Percentiles rank a stretch among this genome's conserved stretches.
Evolutionary conservation across 2,113 vertebrate species (phyloP).

Genomic region (Gadus macrocephalus): DNA sequence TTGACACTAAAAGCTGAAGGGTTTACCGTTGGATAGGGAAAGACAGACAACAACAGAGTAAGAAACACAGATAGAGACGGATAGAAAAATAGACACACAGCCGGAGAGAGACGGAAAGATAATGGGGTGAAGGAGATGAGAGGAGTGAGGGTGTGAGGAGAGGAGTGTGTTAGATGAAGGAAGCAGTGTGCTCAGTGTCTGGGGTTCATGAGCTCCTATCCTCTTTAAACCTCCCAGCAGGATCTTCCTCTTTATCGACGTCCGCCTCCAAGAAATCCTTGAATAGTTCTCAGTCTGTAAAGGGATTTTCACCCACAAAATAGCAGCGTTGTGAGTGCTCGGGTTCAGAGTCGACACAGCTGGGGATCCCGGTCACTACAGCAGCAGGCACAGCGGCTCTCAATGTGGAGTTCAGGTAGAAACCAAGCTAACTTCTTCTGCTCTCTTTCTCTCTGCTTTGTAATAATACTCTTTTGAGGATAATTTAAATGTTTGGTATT

Average conservation of each 20-base stretch:
- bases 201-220: background rate
- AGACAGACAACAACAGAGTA: constrained; percentile 28
- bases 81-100: constrained; percentile 14
- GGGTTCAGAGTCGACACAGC: constrained; percentile 11
- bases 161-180: constrained; percentile 28
- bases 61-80: constrained; percentile 25
- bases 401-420: constrained; percentile 77
- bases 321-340: constrained; percentile 10
- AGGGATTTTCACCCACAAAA: constrained; percentile 40
- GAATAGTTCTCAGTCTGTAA: constrained; percentile 9
- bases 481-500: background rate
- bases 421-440: background rate
- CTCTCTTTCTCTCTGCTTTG: background rate
- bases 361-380: constrained; percentile 31
- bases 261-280: constrained; percentile 14
- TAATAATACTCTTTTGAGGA: too few species aligned
- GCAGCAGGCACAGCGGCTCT: constrained; percentile 28
- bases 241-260: background rate
- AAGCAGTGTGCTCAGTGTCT: constrained; percentile 25
- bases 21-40: too few species aligned
- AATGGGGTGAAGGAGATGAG: constrained; percentile 10
- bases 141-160: constrained; percentile 9
- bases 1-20: too few species aligned
- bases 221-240: constrained; percentile 24
- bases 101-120: constrained; percentile 26